A percentile compares a stretch with the other conserved stretches of the same genome.
Evolutionary conservation across 2,888 invertebrate genomes (phyloP).

Genomic region (Aphidius colemani): DNA sequence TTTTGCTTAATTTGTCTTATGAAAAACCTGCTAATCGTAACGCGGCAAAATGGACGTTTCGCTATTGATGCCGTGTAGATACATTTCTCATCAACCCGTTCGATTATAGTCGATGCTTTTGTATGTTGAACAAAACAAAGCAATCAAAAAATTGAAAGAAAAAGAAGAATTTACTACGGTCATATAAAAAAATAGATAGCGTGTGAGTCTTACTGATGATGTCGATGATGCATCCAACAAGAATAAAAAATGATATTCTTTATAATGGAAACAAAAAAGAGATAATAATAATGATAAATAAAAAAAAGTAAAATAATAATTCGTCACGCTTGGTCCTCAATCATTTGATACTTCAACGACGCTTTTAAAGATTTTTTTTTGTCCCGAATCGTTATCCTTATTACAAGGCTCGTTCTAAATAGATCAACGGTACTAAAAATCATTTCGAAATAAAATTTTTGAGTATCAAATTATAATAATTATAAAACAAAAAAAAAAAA

Average conservation of each 20-base stretch:
- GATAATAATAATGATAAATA: constrained; percentile 14
- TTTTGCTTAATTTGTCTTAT: constrained; percentile 21
- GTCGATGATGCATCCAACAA: neutral
- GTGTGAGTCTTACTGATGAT: neutral
- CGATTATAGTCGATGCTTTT: constrained; percentile 18
- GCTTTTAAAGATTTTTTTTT: constrained; percentile 12
- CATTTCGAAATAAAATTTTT: constrained; percentile 20
- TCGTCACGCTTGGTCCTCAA: constrained; percentile 36
- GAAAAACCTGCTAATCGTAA: constrained; percentile 40
- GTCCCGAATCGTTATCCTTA: constrained; percentile 37
- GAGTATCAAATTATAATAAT: neutral
- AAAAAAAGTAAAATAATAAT: constrained; percentile 27
- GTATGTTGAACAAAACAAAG: constrained; percentile 12
- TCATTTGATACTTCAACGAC: constrained; percentile 32
- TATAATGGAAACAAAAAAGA: neutral
- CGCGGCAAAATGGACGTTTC: constrained; percentile 38
- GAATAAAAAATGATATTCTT: neutral
- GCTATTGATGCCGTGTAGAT: neutral
- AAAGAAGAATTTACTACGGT: neutral
- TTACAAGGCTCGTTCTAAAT: constrained; percentile 32
- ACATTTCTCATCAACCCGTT: constrained; percentile 1
- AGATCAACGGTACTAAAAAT: constrained; percentile 32
- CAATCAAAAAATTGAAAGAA: constrained; percentile 2
- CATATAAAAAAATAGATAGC: neutral
- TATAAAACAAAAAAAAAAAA: neutral